phyloP scores from a whole-genome alignment of 2,113 vertebrate species.

The Bos javanicus region DNA sequence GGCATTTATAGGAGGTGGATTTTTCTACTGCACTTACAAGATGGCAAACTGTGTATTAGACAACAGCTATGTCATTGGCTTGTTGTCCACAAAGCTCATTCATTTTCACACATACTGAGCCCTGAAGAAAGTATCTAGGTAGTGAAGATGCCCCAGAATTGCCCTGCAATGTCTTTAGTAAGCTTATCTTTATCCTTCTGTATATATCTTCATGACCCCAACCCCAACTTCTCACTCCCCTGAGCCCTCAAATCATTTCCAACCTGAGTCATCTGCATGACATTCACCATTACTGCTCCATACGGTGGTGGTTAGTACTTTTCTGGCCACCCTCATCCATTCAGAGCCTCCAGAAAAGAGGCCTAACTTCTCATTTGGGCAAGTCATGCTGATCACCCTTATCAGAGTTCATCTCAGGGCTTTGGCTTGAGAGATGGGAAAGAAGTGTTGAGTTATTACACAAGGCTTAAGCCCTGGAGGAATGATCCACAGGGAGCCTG shows the following conservation, averaged over 20 bases:
- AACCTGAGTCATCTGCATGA: background rate
- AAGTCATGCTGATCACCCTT: background rate
- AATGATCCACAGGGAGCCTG: background rate
- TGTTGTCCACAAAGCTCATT: background rate
- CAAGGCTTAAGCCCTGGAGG: background rate
- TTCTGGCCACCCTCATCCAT: background rate
- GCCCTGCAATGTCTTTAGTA: background rate
- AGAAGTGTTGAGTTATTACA: background rate
- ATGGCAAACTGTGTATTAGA: background rate
- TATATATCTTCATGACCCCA: background rate
- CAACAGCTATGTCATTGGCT: background rate
- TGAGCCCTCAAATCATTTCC: background rate
- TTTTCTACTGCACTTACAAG: background rate
- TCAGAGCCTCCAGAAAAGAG: background rate
- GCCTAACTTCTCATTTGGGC: background rate
- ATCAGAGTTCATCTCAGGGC: background rate
- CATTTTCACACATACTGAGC: background rate
- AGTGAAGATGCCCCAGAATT: background rate
- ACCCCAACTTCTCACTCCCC: background rate
- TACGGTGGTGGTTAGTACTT: too few relatives aligned
- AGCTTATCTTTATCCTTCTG: background rate
- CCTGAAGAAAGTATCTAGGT: background rate
- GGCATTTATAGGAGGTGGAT: background rate
- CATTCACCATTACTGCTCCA: background rate
- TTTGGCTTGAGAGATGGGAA: background rate